Conservation (phyloP, 2,888 invertebrate genomes). For the Drosophila yooni region DNA sequence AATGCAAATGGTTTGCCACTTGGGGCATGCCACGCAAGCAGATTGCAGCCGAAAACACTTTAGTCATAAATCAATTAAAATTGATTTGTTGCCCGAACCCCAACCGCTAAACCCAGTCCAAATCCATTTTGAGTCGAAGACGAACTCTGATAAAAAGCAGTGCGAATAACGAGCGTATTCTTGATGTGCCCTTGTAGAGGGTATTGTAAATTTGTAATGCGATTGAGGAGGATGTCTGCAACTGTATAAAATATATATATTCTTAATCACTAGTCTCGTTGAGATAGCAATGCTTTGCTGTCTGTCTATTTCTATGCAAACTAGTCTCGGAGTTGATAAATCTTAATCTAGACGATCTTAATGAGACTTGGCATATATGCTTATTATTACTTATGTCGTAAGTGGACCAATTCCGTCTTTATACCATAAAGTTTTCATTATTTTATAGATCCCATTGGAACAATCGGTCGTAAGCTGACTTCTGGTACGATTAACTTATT, state of each 20-base stretch:
- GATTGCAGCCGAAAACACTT: slow-evolving; percentile 72
- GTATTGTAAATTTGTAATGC: neutral
- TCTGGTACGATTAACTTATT: no score
- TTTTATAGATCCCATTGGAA: no score
- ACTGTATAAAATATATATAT: neutral
- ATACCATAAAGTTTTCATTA: no score
- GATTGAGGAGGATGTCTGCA: neutral
- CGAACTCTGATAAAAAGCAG: slow-evolving; percentile 61
- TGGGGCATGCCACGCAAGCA: slow-evolving; percentile 56
- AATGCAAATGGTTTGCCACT: slow-evolving; percentile 49
- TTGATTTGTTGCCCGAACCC: slow-evolving; percentile 41
- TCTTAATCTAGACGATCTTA: neutral
- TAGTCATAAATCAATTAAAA: slow-evolving; percentile 65
- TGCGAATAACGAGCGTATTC: slow-evolving; percentile 55
- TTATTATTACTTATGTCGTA: neutral
- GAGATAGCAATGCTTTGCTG: no score
- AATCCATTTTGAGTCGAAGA: neutral
- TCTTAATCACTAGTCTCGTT: neutral
- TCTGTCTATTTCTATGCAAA: neutral
- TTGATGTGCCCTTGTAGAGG: neutral
- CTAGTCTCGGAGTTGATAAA: neutral
- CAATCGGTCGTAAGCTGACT: neutral
- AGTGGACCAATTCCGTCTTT: neutral
- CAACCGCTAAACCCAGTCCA: neutral
- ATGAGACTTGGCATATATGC: neutral